Evolutionary conservation across 1,140 invertebrate species (phyloP), one percentile per base, ranked within the genome.

Genomic region (Paracyclopina nana): DNA sequence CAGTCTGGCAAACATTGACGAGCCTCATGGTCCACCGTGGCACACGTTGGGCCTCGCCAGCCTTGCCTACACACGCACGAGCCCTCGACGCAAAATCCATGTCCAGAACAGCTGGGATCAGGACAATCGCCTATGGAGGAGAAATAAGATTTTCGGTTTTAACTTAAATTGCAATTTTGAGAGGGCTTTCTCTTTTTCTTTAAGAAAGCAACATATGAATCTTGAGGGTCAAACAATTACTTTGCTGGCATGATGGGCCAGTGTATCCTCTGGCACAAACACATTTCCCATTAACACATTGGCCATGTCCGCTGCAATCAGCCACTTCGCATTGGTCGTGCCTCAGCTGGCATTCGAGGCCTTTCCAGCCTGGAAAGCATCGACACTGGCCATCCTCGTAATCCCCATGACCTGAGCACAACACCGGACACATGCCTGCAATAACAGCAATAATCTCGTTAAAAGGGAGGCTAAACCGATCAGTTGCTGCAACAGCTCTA

Each of bases 311-410:
- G 61, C 84, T 91, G 65, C 88, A 91, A 63, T 92, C 86, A 1
- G 86, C 79, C 46, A 91, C 80, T 53, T 59, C 56, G 46, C 58
- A 59, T 46, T 59, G 55, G 28, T 88, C 82, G 61, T 87, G 82
- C n/a, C 82, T 70, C 40, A 26, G 26, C 20, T 50, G 29, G 40
- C 94, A 98, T 54, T 71, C 87, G 62, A 81, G 81, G 43, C 92
- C 92, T 66, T 94, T 95, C 82, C 84, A 97, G 11, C 91, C 91
- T 1, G 86, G 82, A 65, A 92, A 90, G 61, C 94, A 98, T 57
- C 86, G 78, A 63, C 91, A 97, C 62, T 84, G 78, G 34, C 92
- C 92, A 57, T 94, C 88, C 50, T 86, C 79, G 65, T 96, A 97
- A 62, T 95, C 82, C 20, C 92, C 94, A 54, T 88, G 77, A 62